Evolutionary conservation across 2,888 invertebrate species (phyloP).

Genomic region (Lucinisca nassula): DNA sequence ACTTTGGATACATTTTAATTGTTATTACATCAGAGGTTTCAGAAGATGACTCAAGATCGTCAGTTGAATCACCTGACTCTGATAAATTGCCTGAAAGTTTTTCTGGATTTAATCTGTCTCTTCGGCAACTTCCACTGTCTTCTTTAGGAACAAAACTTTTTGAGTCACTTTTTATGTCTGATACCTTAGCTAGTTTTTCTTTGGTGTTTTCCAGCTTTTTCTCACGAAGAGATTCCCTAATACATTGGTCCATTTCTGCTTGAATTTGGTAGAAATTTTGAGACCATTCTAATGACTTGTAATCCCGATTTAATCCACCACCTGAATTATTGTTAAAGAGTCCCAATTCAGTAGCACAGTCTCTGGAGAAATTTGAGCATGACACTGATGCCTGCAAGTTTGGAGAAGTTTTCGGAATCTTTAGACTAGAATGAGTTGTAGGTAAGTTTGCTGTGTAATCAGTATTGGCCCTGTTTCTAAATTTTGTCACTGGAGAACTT

Average conservation of each 20-base stretch:
- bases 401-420: slow-evolving; percentile 62
- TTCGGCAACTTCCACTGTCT: slow-evolving; percentile 12
- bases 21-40: slow-evolving; percentile 75
- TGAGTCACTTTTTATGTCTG: not conserved
- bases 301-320: slow-evolving; percentile 67
- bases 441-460: slow-evolving; percentile 30
- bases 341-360: slow-evolving; percentile 1
- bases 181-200: not conserved
- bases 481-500: slow-evolving; percentile 50
- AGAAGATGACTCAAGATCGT: slow-evolving; percentile 66
- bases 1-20: slow-evolving; percentile 71
- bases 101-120: not conserved
- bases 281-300: slow-evolving; percentile 80
- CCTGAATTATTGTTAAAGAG: slow-evolving; percentile 19
- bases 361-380: slow-evolving; percentile 45
- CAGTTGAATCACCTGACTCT: slow-evolving; percentile 68
- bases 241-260: slow-evolving; percentile 82
- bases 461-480: slow-evolving; percentile 50
- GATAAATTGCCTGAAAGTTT: not conserved
- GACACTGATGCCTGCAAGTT: slow-evolving; percentile 69
- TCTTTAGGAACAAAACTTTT: slow-evolving; percentile 1
- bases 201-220: slow-evolving; percentile 27
- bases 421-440: slow-evolving; percentile 59
- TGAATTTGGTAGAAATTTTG: slow-evolving; percentile 82
- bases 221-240: slow-evolving; percentile 55